Base-by-base conservation (phyloP, 1,140 invertebrate genomes). In the Bombus huntii region DNA sequence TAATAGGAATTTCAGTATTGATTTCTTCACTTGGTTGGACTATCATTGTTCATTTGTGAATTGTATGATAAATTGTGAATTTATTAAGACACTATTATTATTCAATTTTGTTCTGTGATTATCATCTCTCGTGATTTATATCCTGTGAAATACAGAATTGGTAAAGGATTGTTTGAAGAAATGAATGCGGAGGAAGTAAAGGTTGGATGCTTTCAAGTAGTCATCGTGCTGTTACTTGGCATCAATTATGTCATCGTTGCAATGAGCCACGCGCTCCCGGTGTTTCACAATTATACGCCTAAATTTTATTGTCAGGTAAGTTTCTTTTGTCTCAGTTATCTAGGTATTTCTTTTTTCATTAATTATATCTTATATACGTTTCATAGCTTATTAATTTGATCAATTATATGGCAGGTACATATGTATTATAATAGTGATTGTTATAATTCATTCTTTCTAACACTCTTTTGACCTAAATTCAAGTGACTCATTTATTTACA, bases 221-320 rank as follows among this genome's bases (percentile, higher is more conserved):
- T 96, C 28, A 86, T 96, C 18, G 92, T 94, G 44, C 83, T 96
- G 73, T 85, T 96, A 0, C 81, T 96, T 8, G 93, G 93, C n/a
- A 91, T 95, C 71, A 95, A 96, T 90, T 95, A 95, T 84, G 92
- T 95, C n/a, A 95, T 95, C 44, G 94, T 96, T 1, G 92, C 93
- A 0, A 95, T 96, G 89, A 95, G 95, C 89, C 94, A 96, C 78
- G 91, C 95, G 42, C 83, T 96, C 15, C 93, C 95, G 37, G 88
- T 92, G 10, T 95, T 96, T 85, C 95, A 96, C 85, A 94, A 94
- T 68, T 93, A 94, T 53, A 94, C 95, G 6, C 95, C 95, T n/a
- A 93, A 95, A 47, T 95, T 95, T 89, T 93, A 94, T 82, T 96
- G 96, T 83, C 91, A 94, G 92, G 95, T 96, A 90, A 92, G 89